A percentile compares a stretch with the other conserved stretches of the same genome.
phyloP scores from a whole-genome alignment of 2,113 vertebrate species.

The Myodes glareolus region DNA sequence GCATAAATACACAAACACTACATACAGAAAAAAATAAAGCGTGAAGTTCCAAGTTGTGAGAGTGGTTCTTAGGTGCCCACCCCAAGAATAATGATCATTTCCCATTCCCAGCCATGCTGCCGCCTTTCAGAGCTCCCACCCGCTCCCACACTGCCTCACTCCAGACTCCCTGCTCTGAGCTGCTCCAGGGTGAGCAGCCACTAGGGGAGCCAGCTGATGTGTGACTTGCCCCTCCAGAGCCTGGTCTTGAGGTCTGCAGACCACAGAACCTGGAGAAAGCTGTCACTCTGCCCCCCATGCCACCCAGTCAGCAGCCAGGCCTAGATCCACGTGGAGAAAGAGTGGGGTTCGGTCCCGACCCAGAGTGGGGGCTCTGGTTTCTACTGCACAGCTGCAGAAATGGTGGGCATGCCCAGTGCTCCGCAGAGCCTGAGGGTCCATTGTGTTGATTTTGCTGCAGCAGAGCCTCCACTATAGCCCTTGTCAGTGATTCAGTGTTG shows the following conservation, averaged over 20 bases:
- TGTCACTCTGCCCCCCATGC: neutral
- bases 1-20: neutral
- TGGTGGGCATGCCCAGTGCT: fast-evolving
- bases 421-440: fast-evolving
- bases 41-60: neutral
- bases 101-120: neutral
- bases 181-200: fast-evolving
- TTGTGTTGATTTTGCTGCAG: fast-evolving
- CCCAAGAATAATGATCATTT: fast-evolving
- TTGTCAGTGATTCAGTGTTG: neutral
- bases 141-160: neutral
- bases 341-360: neutral
- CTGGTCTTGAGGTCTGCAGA: neutral
- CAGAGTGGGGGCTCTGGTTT: neutral
- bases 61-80: fast-evolving
- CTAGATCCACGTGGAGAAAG: too few relatives aligned
- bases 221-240: neutral
- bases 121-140: neutral
- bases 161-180: neutral
- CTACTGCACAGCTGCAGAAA: fast-evolving
- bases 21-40: neutral
- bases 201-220: neutral
- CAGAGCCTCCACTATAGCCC: fast-evolving
- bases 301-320: neutral
- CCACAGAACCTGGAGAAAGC: fast-evolving